Conservation (phyloP, 2,888 invertebrate species). For the Iphiclides podalirius region DNA sequence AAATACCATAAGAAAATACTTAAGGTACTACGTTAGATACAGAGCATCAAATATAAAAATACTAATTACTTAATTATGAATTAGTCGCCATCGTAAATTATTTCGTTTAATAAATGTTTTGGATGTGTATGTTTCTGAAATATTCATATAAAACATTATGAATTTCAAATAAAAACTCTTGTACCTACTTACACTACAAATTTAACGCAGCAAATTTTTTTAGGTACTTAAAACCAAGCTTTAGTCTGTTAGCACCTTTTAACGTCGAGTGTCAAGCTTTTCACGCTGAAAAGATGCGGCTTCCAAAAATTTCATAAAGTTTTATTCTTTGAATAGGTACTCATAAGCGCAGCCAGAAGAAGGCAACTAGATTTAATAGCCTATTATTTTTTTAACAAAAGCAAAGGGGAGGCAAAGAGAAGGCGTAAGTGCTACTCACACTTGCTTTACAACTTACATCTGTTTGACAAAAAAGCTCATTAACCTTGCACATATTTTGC, state of each 20-base stretch:
- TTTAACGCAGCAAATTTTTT: too few species aligned
- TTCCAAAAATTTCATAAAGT: conserved; percentile 14
- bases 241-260: conserved; percentile 6
- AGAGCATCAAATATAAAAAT: too few species aligned
- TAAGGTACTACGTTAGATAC: too few species aligned
- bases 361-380: conserved; percentile 8
- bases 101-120: too few species aligned
- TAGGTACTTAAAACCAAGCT: neutral
- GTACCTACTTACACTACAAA: too few species aligned
- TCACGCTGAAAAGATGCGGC: conserved; percentile 4
- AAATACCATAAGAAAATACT: too few species aligned
- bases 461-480: neutral
- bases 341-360: conserved; percentile 2
- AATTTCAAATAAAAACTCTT: too few species aligned
- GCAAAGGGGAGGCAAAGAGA: neutral
- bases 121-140: too few species aligned
- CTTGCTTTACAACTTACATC: conserved; percentile 4
- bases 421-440: conserved; percentile 6
- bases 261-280: conserved; percentile 7
- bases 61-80: too few species aligned
- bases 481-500: too few species aligned
- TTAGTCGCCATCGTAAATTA: too few species aligned
- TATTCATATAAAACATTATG: too few species aligned
- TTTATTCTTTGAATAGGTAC: conserved; percentile 7
- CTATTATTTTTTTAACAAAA: conserved; percentile 12